Conservation (phyloP, 2,888 invertebrate genomes). For the Drosophila melanosoma region DNA sequence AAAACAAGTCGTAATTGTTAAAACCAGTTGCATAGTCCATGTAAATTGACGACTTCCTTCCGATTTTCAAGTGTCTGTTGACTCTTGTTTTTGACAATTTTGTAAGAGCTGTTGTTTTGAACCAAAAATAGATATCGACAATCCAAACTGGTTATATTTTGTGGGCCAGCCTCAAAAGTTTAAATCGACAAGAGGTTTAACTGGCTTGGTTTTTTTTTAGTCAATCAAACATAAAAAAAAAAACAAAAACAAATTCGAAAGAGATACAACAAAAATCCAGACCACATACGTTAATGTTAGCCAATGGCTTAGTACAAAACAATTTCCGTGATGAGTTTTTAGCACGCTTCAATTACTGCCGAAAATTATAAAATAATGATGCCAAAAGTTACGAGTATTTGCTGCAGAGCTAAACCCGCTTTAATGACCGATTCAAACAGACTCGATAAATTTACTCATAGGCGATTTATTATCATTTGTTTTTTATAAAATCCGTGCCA, state of each 20-base stretch:
- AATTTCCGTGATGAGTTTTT: slow-evolving; percentile 64
- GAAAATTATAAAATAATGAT: slow-evolving; percentile 61
- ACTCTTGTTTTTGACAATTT: slow-evolving; percentile 33
- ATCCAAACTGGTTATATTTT: slow-evolving; percentile 46
- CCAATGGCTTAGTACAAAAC: slow-evolving; percentile 38
- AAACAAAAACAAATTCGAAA: background rate
- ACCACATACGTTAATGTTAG: slow-evolving; percentile 25
- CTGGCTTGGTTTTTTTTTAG: background rate
- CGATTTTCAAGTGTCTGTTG: slow-evolving; percentile 47
- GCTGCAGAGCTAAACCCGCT: slow-evolving; percentile 19
- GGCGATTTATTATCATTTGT: slow-evolving; percentile 41
- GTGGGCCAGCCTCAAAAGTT: slow-evolving; percentile 44
- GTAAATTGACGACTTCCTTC: slow-evolving; percentile 72
- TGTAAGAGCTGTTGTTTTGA: slow-evolving; percentile 27
- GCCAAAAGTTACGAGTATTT: slow-evolving; percentile 41
- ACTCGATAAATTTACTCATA: slow-evolving; percentile 50
- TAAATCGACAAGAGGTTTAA: slow-evolving; percentile 23
- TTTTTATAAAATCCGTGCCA: slow-evolving; percentile 7
- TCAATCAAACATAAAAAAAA: background rate
- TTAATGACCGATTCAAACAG: slow-evolving; percentile 62
- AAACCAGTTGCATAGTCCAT: slow-evolving; percentile 35
- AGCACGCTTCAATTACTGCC: slow-evolving; percentile 73
- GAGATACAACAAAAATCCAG: slow-evolving; percentile 1
- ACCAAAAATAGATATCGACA: slow-evolving; percentile 44
- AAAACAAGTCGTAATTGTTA: background rate